Percentiles rank a stretch among this genome's conserved stretches.
Conservation (phyloP, 2,888 invertebrate species). For the Julus scandinavius region DNA sequence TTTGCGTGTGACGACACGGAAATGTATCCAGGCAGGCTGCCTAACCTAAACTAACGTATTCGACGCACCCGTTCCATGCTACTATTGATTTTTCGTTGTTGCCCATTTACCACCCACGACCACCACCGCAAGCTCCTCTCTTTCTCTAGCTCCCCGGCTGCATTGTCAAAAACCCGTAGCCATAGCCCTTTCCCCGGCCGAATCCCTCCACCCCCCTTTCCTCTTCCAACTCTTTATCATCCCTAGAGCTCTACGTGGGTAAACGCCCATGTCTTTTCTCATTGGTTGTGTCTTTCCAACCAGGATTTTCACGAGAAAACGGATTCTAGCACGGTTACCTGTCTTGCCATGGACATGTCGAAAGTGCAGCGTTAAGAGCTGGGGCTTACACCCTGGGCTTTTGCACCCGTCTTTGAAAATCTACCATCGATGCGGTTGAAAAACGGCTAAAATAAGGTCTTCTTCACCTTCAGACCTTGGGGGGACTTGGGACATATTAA, state of each 20-base stretch:
- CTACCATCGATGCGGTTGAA: too few species aligned
- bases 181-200: not conserved
- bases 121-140: not conserved
- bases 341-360: not conserved
- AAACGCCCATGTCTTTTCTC: not conserved
- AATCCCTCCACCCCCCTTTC: not conserved
- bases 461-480: too few species aligned
- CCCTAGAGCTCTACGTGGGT: not conserved
- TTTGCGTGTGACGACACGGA: not conserved
- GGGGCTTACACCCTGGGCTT: not conserved
- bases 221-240: not conserved
- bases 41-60: constrained; percentile 1
- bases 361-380: not conserved
- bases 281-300: not conserved
- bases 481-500: too few species aligned
- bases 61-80: not conserved
- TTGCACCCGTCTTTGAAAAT: too few species aligned
- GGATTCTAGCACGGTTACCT: not conserved
- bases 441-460: too few species aligned
- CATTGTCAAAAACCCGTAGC: not conserved
- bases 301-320: not conserved
- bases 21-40: constrained; percentile 1
- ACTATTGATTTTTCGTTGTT: constrained; percentile 1
- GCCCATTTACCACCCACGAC: not conserved
- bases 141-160: not conserved